Conservation (phyloP, 2,888 invertebrate species). For the Himalopsyche japonica region DNA sequence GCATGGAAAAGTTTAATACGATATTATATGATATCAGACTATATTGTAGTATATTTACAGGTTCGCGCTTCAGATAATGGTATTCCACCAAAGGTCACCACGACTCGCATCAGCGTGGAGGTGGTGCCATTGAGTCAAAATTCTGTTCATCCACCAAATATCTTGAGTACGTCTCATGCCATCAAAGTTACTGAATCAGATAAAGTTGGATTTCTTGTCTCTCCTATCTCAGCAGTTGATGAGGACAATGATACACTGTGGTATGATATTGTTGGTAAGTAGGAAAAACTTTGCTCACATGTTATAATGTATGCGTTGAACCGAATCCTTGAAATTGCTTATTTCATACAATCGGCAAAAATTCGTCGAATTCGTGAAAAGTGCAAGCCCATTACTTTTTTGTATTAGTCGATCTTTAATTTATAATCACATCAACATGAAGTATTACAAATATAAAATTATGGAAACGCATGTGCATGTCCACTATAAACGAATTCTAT, state of each 20-base stretch:
- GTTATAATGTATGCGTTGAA: no score
- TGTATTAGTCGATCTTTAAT: no score
- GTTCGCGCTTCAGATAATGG: slow-evolving; percentile 77
- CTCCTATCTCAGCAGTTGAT: slow-evolving; percentile 75
- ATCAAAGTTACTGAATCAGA: slow-evolving; percentile 76
- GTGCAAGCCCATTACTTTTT: no score
- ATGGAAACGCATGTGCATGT: no score
- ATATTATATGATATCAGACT: no score
- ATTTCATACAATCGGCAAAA: no score
- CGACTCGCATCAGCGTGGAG: slow-evolving; percentile 70
- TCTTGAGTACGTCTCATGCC: slow-evolving; percentile 62
- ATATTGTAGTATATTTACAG: slow-evolving; percentile 49
- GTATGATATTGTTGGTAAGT: slow-evolving; percentile 79
- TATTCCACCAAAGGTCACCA: slow-evolving; percentile 67
- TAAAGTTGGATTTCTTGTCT: slow-evolving; percentile 75
- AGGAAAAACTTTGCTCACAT: background rate
- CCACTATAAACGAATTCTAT: no score
- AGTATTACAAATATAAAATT: no score
- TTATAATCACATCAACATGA: no score
- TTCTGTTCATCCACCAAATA: slow-evolving; percentile 62
- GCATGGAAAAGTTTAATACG: no score
- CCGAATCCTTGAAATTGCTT: no score
- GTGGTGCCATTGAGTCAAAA: slow-evolving; percentile 64
- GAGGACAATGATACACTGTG: slow-evolving; percentile 79
- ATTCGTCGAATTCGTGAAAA: no score